A percentile compares a stretch with the other conserved stretches of the same genome.
phyloP scores from a whole-genome alignment of 2,797 vertebrate genomes.

The Rhinoraja longicauda region DNA sequence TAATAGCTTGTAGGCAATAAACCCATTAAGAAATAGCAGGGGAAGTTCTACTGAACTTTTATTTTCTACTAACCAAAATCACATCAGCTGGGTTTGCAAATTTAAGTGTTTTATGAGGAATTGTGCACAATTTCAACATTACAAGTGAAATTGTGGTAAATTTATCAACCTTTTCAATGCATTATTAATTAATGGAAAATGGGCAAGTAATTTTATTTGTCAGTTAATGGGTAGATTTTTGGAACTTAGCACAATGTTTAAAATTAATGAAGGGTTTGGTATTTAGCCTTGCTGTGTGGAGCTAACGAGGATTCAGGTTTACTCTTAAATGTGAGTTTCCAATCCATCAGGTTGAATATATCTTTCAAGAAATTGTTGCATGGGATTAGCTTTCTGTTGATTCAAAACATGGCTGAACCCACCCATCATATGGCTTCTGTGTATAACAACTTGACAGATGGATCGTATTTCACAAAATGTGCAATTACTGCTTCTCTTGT shows the following conservation, averaged over 20 bases:
- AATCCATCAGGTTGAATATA: not conserved
- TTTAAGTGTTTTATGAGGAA: not conserved
- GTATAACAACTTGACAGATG: not conserved
- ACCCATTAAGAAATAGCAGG: not conserved
- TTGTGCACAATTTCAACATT: not conserved
- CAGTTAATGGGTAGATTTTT: not conserved
- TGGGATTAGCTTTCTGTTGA: not conserved
- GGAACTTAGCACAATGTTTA: not conserved
- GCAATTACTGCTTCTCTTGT: not conserved
- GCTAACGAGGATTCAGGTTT: not conserved
- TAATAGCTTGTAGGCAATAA: too few relatives aligned
- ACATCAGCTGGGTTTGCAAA: not conserved
- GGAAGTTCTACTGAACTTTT: not conserved
- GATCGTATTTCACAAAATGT: not conserved
- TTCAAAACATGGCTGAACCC: not conserved
- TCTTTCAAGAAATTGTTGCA: not conserved
- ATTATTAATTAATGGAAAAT: not conserved
- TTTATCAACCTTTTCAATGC: not conserved
- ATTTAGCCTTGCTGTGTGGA: not conserved
- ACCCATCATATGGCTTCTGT: not conserved
- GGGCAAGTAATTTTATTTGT: not conserved
- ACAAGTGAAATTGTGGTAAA: not conserved
- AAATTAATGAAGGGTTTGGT: not conserved
- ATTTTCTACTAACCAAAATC: not conserved
- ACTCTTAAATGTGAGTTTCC: too few relatives aligned